These are phyloP conservation scores for Lagorchestes hirsutus DNA, from an alignment of 2,797 vertebrate species.

Conservation along the genomic window DNA sequence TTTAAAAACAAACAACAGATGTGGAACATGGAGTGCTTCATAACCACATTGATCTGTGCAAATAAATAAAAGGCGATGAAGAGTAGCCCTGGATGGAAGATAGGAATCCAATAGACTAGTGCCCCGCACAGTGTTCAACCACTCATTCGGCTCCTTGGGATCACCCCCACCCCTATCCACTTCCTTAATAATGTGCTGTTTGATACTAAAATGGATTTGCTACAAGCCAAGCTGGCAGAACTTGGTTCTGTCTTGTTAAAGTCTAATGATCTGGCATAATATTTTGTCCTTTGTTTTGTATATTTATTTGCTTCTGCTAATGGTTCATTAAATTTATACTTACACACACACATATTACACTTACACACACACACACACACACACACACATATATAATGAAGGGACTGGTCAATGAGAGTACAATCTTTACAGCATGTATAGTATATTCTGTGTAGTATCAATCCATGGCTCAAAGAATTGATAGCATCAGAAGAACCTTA, in stretches of 20 bases:
- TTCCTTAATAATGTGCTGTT: not conserved
- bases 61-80: not conserved
- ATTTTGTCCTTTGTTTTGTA: not conserved
- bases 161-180: not conserved
- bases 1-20: not conserved
- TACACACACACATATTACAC: too few species aligned
- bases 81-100: not conserved
- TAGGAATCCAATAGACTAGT: not conserved
- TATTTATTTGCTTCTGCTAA: not conserved
- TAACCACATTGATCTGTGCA: not conserved
- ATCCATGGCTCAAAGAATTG: too few species aligned
- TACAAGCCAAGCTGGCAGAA: not conserved
- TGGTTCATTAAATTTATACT: not conserved
- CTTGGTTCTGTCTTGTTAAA: not conserved
- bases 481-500: too few species aligned
- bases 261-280: not conserved
- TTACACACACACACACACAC: too few species aligned
- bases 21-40: not conserved
- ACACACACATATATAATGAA: not conserved
- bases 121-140: not conserved
- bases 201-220: not conserved
- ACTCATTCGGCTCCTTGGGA: not conserved
- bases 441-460: not conserved
- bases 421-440: not conserved
- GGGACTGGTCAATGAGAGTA: not conserved